Conservation (phyloP, 1,140 invertebrate genomes). For the Pachypeltis micranthus region DNA sequence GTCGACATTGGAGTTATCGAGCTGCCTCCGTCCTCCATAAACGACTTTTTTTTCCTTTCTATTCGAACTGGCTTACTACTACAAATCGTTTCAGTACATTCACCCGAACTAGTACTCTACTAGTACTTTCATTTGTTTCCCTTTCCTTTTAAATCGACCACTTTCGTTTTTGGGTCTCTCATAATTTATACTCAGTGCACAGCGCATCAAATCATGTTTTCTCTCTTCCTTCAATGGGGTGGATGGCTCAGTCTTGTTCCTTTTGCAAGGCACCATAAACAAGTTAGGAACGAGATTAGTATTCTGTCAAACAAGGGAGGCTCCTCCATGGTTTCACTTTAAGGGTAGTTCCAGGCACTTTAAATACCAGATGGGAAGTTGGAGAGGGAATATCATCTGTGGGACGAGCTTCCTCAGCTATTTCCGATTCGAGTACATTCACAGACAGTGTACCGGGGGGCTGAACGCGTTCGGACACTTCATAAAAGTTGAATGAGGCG, state of each 20-base stretch:
- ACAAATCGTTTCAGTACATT: neutral
- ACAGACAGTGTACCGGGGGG: no score
- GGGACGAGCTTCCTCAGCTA: no score
- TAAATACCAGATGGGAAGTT: no score
- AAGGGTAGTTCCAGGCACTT: neutral
- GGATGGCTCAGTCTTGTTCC: neutral
- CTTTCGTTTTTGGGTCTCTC: no score
- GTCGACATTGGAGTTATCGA: conserved; percentile 44
- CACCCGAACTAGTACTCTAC: neutral
- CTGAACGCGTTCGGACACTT: no score
- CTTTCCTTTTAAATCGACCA: no score
- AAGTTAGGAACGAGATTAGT: neutral
- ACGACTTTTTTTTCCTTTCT: conserved; percentile 38
- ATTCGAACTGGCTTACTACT: neutral
- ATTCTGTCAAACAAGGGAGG: neutral
- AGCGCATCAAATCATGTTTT: neutral
- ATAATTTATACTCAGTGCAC: neutral
- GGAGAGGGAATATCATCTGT: no score
- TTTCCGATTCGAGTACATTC: no score
- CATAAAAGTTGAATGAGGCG: no score
- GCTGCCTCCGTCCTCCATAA: conserved; percentile 48
- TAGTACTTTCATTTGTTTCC: neutral
- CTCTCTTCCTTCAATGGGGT: neutral
- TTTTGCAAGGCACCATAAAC: neutral
- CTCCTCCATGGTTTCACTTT: conserved; percentile 2